phyloP scores from a whole-genome alignment of 2,797 vertebrate species.

The Cynopterus sphinx region DNA sequence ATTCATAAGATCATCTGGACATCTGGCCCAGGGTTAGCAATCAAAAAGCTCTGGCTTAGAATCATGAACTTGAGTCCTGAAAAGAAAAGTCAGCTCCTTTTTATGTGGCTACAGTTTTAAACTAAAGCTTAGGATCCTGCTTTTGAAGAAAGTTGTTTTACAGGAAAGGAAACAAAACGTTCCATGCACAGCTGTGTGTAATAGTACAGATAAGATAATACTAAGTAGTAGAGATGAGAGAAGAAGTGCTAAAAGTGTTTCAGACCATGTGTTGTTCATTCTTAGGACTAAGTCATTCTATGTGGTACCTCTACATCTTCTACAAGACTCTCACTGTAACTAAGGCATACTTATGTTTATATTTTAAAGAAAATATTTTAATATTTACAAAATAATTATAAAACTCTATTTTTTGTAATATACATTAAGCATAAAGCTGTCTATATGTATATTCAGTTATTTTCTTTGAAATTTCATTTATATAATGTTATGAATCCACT shows the following conservation, averaged over 20 bases:
- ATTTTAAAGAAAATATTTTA: neutral
- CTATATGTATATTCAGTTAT: neutral
- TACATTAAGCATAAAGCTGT: neutral
- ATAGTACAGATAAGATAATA: rapidly evolving
- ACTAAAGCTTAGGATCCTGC: neutral
- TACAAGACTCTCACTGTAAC: neutral
- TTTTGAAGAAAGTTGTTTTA: neutral
- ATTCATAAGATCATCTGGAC: neutral
- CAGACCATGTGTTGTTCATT: neutral
- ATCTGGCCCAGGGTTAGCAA: neutral
- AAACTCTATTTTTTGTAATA: neutral
- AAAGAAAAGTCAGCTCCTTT: neutral
- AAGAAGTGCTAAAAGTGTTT: rapidly evolving
- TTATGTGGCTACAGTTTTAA: neutral
- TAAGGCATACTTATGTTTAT: neutral
- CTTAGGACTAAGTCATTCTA: neutral
- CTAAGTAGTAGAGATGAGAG: neutral
- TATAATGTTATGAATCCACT: neutral
- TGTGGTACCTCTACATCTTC: neutral
- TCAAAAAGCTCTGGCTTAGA: neutral
- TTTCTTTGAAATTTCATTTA: neutral
- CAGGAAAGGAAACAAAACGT: neutral
- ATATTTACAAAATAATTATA: neutral
- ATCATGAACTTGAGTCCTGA: neutral
- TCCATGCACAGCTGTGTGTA: rapidly evolving